Conservation (phyloP, 2,888 invertebrate species). For the Cheilosia vernalis region DNA sequence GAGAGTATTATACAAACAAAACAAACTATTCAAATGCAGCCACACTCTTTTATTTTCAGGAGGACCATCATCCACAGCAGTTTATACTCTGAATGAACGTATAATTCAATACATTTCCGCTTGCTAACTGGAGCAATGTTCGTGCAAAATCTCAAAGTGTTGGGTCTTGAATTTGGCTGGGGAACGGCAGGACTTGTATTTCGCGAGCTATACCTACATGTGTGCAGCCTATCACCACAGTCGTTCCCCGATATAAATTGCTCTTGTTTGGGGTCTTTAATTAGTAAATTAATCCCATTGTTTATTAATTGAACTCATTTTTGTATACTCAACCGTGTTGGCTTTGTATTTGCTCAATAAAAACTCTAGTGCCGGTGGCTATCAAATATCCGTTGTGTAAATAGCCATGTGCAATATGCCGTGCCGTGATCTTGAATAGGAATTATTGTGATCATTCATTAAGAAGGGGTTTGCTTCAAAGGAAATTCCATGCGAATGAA, state of each 20-base stretch:
- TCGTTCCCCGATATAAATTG: slow-evolving; percentile 41
- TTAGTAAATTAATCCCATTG: slow-evolving; percentile 83
- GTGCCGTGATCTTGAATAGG: slow-evolving; percentile 63
- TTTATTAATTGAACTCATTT: slow-evolving; percentile 82
- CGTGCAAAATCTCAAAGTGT: slow-evolving; percentile 58
- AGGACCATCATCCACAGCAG: slow-evolving; percentile 48
- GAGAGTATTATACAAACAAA: slow-evolving; percentile 11
- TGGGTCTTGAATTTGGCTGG: slow-evolving; percentile 52
- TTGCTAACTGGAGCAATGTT: slow-evolving; percentile 49
- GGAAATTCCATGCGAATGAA: slow-evolving; percentile 61
- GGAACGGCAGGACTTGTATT: slow-evolving; percentile 60
- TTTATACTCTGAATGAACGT: slow-evolving; percentile 33
- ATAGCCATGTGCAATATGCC: slow-evolving; percentile 68
- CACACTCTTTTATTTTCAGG: slow-evolving; percentile 50
- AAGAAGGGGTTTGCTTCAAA: slow-evolving; percentile 41
- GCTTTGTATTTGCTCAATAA: slow-evolving; percentile 64
- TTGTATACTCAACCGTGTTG: slow-evolving; percentile 59
- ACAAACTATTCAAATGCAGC: slow-evolving; percentile 34
- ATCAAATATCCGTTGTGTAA: slow-evolving; percentile 71
- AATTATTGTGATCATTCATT: slow-evolving; percentile 70
- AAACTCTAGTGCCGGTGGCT: slow-evolving; percentile 61
- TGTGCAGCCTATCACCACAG: slow-evolving; percentile 12
- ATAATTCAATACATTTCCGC: slow-evolving; percentile 70
- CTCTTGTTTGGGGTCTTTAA: slow-evolving; percentile 79
- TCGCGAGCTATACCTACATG: slow-evolving; percentile 4